Base-by-base conservation (phyloP, 1,140 invertebrate genomes). In the Drosophila saltans region DNA sequence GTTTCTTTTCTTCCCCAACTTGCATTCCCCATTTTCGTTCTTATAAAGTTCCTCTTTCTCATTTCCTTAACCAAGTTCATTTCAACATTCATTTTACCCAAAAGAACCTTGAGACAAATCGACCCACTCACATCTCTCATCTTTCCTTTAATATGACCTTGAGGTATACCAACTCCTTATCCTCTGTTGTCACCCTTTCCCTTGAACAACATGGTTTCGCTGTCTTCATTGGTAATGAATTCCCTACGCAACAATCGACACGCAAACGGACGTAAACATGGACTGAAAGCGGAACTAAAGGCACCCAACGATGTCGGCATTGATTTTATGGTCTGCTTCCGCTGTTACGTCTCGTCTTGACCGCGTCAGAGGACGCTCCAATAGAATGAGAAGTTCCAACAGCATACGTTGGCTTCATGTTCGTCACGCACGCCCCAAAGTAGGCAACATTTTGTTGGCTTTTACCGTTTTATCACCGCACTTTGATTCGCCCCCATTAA, bases 291-390 rank as follows among this genome's bases (percentile, higher is more conserved):
- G 10, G 61, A 28, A 48, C 39, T 41, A 26, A 63, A 52, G 43
- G 52, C 40, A 45, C 48, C n/a, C 43, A 62, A 26, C 71, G 61
- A 63, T 58, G 64, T 66, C 60, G 73, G 66, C 73, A 81, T 81
- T 76, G 78, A 81, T 81, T 81, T 81, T 81, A 81, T 77, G 69
- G 78, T 67, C 65, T 69, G 69, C 73, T 81, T 81, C 78, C 79
- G 73, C 62, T 69, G 68, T 52, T 10, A 24, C 45, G 45, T 52
- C 45, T 52, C 73, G 78, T 69, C 78, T 75, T 78, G 74, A 77
- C 74, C 68, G 75, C 67, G 75, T 77, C 75, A 76, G 55, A 52
- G 45, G 21, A 52, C 21, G 8, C 0, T 16, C 21, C 45, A 52
- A 26, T 8, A 52, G 9, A 52, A 24, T 24, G 21, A 26, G 45